Evolutionary conservation across 2,113 vertebrate species (phyloP), one percentile per base, ranked within the genome.

Genomic region (Ibidorhyncha struthersii): DNA sequence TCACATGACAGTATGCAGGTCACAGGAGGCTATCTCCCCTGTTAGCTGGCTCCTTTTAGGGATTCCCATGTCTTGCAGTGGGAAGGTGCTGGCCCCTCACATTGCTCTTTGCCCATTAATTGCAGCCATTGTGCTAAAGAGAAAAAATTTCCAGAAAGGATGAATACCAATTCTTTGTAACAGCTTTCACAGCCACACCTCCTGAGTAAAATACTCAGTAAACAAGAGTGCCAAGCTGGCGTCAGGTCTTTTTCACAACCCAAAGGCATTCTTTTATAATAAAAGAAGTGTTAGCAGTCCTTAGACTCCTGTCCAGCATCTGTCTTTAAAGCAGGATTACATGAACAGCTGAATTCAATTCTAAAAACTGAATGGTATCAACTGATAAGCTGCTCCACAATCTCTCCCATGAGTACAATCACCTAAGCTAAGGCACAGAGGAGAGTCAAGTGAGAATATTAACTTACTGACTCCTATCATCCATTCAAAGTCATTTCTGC

Each of bases 1-100:
- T 52, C 41, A 16, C 0, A 0, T 32, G 18, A 15, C 32, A 14
- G 3, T 0, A 5, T 14, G 34, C 4, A 38, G 21, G 25, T 30
- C 14, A 55, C 38, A 73, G 38, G 6, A 78, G 27, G 26, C 2
- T 16, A 29, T 18, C 11, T 69, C 17, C n/a, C 14, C 12, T 13
- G 26, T 19, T 25, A 47, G 16, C 30, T 38, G 3, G 7, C 10
- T 67, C 4, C 14, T 66, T 72, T 52, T 12, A 67, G 38, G 86
- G 27, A 49, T 53, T 67, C 38, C 45, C 19, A 8, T 36, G 43
- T 14, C 70, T 69, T 67, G 8, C 21, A 22, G 32, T 17, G 26
- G 13, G 10, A 73, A 67, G 34, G 22, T 47, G 20, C 47, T 55
- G 5, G 6, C 6, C 2, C 40, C 38, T 72, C 89, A 53, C 32